phyloP scores from a whole-genome alignment of 2,888 invertebrate genomes.

The Cactoblastis cactorum region DNA sequence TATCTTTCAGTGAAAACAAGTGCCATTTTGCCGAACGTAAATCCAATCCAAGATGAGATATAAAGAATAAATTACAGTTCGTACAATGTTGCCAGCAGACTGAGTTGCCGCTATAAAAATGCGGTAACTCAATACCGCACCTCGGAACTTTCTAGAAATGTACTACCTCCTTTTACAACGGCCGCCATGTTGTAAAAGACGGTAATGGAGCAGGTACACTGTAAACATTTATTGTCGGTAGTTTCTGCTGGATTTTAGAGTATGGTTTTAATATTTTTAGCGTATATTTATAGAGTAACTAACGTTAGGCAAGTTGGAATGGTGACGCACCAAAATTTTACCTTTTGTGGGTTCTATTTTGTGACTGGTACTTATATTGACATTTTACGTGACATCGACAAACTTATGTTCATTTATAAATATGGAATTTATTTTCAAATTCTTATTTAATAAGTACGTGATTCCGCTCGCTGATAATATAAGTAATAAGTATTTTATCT shows the following conservation, averaged over 20 bases:
- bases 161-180: neutral
- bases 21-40: neutral
- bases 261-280: too few species aligned
- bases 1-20: neutral
- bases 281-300: too few species aligned
- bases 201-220: constrained; percentile 2
- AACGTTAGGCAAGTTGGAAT: too few species aligned
- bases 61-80: neutral
- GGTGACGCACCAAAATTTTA: too few species aligned
- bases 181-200: constrained; percentile 7
- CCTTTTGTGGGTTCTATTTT: too few species aligned
- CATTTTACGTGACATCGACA: too few species aligned
- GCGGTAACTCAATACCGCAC: constrained; percentile 2
- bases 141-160: neutral
- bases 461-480: too few species aligned
- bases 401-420: too few species aligned
- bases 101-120: constrained; percentile 6
- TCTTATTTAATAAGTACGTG: too few species aligned
- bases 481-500: too few species aligned
- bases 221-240: neutral
- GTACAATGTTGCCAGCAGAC: neutral
- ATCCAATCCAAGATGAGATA: neutral
- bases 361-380: too few species aligned
- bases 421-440: too few species aligned
- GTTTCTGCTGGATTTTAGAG: neutral